These are phyloP conservation scores for Cydia pomonella DNA, from an alignment of 1,140 invertebrate genomes.

Conservation along the genomic window DNA sequence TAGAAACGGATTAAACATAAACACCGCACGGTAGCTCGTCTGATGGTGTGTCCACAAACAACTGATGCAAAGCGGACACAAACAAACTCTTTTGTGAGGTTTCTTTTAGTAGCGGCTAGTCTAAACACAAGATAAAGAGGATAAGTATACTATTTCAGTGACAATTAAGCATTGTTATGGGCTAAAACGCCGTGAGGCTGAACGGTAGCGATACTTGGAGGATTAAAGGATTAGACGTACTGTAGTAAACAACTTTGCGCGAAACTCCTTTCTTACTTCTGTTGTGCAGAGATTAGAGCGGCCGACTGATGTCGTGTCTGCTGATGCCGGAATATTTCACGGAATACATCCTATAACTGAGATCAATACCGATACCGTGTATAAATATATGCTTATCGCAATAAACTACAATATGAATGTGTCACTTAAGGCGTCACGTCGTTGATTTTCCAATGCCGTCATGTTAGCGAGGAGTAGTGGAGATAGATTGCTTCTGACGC, in stretches of 20 bases:
- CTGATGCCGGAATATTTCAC: slow-evolving; percentile 1
- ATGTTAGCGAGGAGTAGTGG: neutral
- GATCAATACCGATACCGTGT: neutral
- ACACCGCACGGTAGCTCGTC: slow-evolving; percentile 63
- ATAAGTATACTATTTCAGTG: slow-evolving; percentile 54
- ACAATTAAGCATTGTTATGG: slow-evolving; percentile 63
- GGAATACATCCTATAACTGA: slow-evolving; percentile 8
- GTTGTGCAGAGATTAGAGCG: slow-evolving; percentile 17
- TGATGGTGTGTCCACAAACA: slow-evolving; percentile 64
- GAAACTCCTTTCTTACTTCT: slow-evolving; percentile 51
- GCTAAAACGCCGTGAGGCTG: slow-evolving; percentile 44
- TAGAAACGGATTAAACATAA: slow-evolving; percentile 75
- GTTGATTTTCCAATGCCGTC: neutral
- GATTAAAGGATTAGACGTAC: slow-evolving; percentile 71
- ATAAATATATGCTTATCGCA: neutral
- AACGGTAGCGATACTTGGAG: slow-evolving; percentile 61
- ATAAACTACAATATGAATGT: neutral
- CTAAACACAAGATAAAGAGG: slow-evolving; percentile 38
- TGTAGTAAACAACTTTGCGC: slow-evolving; percentile 57
- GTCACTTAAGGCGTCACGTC: neutral
- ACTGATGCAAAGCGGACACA: slow-evolving; percentile 67
- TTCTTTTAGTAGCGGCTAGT: slow-evolving; percentile 47
- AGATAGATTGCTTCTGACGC: neutral
- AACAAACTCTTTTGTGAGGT: slow-evolving; percentile 66
- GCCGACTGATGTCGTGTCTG: neutral